Evolutionary conservation across 2,888 invertebrate species (phyloP).

Genomic region (Conistra vaccinii): DNA sequence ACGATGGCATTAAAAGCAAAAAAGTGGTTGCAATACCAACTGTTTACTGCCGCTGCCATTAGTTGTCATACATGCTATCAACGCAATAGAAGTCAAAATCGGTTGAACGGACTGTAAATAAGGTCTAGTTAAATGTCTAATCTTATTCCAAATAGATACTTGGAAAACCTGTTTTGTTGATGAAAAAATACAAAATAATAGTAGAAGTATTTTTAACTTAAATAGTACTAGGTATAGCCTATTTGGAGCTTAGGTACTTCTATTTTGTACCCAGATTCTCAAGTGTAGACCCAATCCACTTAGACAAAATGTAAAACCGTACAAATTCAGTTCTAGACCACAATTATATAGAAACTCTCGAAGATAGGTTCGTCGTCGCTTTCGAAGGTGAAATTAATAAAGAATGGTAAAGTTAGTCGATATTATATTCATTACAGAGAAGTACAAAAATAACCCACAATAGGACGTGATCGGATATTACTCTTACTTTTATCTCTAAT

Average conservation of each 20-base stretch:
- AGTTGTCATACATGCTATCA: too few relatives aligned
- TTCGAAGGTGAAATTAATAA: background rate
- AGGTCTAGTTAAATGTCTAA: too few relatives aligned
- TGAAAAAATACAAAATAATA: background rate
- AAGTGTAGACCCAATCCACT: background rate
- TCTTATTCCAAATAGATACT: too few relatives aligned
- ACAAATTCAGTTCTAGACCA: background rate
- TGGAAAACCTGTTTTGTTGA: background rate
- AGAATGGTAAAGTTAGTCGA: background rate
- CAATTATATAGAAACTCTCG: background rate
- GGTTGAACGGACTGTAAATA: too few relatives aligned
- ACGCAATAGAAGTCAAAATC: too few relatives aligned
- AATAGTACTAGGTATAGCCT: too few relatives aligned
- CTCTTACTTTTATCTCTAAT: background rate
- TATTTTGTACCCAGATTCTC: slow-evolving; percentile 4
- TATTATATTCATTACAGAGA: background rate
- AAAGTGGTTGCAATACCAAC: too few relatives aligned
- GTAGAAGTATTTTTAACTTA: background rate
- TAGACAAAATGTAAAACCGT: background rate
- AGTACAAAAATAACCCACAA: background rate
- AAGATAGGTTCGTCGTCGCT: background rate
- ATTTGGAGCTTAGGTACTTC: background rate
- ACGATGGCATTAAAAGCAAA: too few relatives aligned
- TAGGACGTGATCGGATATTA: background rate
- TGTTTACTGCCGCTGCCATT: too few relatives aligned